Evolutionary conservation across 1,140 invertebrate species (phyloP).

Genomic region (Microvelia longipes): DNA sequence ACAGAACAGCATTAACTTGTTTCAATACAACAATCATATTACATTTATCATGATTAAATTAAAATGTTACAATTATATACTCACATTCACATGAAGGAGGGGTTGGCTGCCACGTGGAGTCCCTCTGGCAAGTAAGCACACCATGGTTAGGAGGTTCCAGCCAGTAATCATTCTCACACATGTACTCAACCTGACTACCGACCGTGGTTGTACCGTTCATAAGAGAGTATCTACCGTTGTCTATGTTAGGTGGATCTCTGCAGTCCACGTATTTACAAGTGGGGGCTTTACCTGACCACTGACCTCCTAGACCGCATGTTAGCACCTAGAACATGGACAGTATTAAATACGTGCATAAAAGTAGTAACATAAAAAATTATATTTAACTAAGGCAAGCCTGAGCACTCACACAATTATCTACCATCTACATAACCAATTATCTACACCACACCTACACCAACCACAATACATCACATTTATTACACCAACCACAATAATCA

Average conservation of each 20-base stretch:
- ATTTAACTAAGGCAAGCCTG: too few relatives aligned
- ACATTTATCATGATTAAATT: too few relatives aligned
- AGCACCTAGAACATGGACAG: constrained; percentile 38
- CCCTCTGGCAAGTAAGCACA: constrained; percentile 50
- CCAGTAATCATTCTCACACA: constrained; percentile 69
- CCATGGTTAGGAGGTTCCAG: constrained; percentile 47
- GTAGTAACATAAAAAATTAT: too few relatives aligned
- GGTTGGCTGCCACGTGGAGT: constrained; percentile 73
- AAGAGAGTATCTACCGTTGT: constrained; percentile 53
- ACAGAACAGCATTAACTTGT: too few relatives aligned
- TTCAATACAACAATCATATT: too few relatives aligned
- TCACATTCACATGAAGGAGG: constrained; percentile 72
- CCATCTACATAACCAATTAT: too few relatives aligned
- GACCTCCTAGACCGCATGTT: constrained; percentile 61
- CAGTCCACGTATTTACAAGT: constrained; percentile 77
- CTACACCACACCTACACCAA: too few relatives aligned
- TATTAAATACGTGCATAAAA: too few relatives aligned
- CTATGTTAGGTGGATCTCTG: constrained; percentile 57
- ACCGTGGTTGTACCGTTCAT: constrained; percentile 65
- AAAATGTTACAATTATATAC: constrained; percentile 24
- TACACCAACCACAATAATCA: too few relatives aligned
- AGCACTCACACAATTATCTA: too few relatives aligned
- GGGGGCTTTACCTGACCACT: constrained; percentile 62
- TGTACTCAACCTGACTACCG: constrained; percentile 55
- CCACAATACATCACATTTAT: too few relatives aligned